Percentiles rank a stretch among this genome's conserved stretches.
These are phyloP conservation scores for Plagodis pulveraria DNA, from an alignment of 2,888 invertebrate species.

Conservation along the genomic window DNA sequence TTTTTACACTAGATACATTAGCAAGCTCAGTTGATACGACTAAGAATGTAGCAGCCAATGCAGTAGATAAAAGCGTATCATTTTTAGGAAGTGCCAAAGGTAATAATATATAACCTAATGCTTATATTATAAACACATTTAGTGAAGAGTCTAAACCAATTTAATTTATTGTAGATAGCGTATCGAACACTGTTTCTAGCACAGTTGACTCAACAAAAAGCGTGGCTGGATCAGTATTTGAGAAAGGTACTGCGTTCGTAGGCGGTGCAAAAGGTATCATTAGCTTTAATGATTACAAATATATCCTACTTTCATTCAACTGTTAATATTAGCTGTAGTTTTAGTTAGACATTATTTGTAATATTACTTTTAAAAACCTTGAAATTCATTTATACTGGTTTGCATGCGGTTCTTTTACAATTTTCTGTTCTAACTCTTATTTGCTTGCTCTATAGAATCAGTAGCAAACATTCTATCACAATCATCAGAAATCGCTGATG, in stretches of 20 bases:
- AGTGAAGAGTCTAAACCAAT: slow-evolving; percentile 16
- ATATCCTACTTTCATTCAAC: background rate
- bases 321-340: background rate
- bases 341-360: background rate
- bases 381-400: slow-evolving; percentile 27
- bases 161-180: slow-evolving; percentile 56
- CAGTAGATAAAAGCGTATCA: slow-evolving; percentile 54
- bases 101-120: slow-evolving; percentile 26
- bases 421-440: slow-evolving; percentile 37
- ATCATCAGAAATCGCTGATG: slow-evolving; percentile 41
- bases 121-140: slow-evolving; percentile 8
- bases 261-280: slow-evolving; percentile 58
- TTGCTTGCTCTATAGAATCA: slow-evolving; percentile 59
- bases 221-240: slow-evolving; percentile 53
- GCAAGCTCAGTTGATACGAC: slow-evolving; percentile 59
- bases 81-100: slow-evolving; percentile 60
- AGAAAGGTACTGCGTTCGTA: slow-evolving; percentile 55
- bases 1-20: slow-evolving; percentile 52
- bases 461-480: slow-evolving; percentile 53
- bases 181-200: slow-evolving; percentile 55
- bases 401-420: slow-evolving; percentile 49
- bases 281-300: background rate
- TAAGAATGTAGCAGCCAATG: slow-evolving; percentile 40
- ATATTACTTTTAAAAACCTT: background rate
- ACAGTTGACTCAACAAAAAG: slow-evolving; percentile 62